phyloP scores from a whole-genome alignment of 2,888 invertebrate species.

The Mayetiola destructor region DNA sequence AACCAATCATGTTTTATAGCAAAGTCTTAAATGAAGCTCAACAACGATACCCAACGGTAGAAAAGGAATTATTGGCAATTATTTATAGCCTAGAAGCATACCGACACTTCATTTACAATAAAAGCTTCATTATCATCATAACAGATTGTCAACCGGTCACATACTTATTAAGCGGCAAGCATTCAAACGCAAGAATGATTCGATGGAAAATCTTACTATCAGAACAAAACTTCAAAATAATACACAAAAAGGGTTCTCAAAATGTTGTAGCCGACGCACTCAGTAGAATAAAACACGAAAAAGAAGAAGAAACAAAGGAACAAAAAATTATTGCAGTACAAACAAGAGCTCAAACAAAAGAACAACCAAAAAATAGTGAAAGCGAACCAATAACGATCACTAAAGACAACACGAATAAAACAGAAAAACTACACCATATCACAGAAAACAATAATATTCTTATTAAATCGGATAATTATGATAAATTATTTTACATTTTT shows the following conservation, averaged over 20 bases:
- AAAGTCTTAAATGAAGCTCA: not conserved
- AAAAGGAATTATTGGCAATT: constrained; percentile 1
- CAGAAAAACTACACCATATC: not conserved
- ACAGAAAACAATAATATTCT: not conserved
- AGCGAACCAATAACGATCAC: not conserved
- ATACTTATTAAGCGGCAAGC: constrained; percentile 1
- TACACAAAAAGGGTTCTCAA: not conserved
- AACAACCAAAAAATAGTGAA: not conserved
- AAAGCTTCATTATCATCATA: not conserved
- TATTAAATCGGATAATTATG: no score
- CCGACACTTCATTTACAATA: not conserved
- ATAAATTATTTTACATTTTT: no score
- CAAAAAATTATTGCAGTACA: not conserved
- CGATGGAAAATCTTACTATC: not conserved
- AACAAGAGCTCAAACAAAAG: not conserved
- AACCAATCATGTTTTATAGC: not conserved
- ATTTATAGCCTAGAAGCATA: not conserved
- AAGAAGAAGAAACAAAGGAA: not conserved
- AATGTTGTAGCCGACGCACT: not conserved
- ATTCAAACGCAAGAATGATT: not conserved
- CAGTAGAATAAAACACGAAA: not conserved
- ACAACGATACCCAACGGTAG: not conserved
- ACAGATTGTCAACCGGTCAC: not conserved
- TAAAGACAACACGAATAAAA: not conserved
- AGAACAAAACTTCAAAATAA: not conserved